These are phyloP conservation scores for Ursus arctos DNA, from an alignment of 2,113 vertebrate species.

Conservation along the genomic window DNA sequence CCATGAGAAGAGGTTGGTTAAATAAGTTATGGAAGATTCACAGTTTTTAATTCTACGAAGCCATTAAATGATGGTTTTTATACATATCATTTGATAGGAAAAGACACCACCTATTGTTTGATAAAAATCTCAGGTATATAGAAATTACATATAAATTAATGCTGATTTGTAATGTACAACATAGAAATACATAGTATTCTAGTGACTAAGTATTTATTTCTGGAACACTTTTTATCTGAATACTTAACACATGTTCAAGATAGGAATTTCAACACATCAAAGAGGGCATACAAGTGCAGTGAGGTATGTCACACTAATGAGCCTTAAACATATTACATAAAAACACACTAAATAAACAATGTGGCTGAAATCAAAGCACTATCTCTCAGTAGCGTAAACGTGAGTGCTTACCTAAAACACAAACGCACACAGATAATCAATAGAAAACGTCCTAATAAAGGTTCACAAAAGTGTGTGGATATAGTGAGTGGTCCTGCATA, in stretches of 20 bases:
- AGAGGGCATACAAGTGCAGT: not conserved
- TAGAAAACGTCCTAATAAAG: not conserved
- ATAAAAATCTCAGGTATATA: not conserved
- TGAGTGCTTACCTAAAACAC: not conserved
- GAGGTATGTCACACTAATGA: not conserved
- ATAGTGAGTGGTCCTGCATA: not conserved
- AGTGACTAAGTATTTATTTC: conserved; percentile 3
- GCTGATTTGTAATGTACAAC: not conserved
- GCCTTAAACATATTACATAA: not conserved
- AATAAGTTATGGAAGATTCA: not conserved
- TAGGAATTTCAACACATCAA: not conserved
- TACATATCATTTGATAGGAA: not conserved
- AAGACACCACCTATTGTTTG: not conserved
- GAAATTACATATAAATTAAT: conserved; percentile 5
- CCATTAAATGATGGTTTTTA: not conserved
- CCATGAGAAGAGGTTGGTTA: not conserved
- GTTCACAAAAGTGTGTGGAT: not conserved
- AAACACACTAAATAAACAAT: not conserved
- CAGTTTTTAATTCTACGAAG: not conserved
- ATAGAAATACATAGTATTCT: not conserved
- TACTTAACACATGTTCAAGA: not conserved
- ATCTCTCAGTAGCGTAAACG: not conserved
- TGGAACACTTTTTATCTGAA: not conserved
- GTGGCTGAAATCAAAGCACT: not conserved
- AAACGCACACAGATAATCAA: not conserved